Evolutionary conservation across 2,888 invertebrate species (phyloP).

Genomic region (Patella ulyssiponensis): DNA sequence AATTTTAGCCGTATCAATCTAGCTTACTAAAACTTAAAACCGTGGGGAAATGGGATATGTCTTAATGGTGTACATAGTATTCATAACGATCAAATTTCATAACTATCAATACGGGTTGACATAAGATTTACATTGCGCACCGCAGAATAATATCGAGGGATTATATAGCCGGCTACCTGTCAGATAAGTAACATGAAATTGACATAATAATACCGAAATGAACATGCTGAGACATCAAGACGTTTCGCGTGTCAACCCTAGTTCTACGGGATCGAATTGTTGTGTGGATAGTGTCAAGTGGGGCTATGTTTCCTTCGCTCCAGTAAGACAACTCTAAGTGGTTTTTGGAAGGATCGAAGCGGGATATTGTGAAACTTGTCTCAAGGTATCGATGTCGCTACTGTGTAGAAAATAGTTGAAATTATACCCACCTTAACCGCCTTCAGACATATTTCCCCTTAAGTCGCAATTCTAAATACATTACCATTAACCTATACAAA

Average conservation of each 20-base stretch:
- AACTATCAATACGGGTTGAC: constrained; percentile 1
- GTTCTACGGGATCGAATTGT: not conserved
- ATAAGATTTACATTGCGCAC: constrained; percentile 11
- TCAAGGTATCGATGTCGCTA: too few relatives aligned
- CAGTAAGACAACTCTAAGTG: too few relatives aligned
- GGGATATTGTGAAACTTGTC: too few relatives aligned
- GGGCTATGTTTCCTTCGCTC: not conserved
- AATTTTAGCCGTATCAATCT: constrained; percentile 11
- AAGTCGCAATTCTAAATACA: too few relatives aligned
- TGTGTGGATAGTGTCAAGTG: not conserved
- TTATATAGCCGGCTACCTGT: constrained; percentile 11
- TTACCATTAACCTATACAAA: too few relatives aligned
- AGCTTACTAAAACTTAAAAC: not conserved
- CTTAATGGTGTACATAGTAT: constrained; percentile 12
- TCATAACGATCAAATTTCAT: constrained; percentile 12
- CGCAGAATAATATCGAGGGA: constrained; percentile 1
- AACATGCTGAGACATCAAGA: constrained; percentile 10
- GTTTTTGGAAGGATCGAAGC: too few relatives aligned
- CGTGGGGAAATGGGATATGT: not conserved
- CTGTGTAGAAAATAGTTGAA: too few relatives aligned
- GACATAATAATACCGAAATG: constrained; percentile 9
- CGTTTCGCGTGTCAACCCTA: constrained; percentile 5
- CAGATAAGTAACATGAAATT: not conserved
- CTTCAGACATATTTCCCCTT: too few relatives aligned
- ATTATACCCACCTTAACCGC: too few relatives aligned